These are phyloP conservation scores for Pollenia labialis DNA, from an alignment of 2,888 invertebrate species.

Conservation along the genomic window DNA sequence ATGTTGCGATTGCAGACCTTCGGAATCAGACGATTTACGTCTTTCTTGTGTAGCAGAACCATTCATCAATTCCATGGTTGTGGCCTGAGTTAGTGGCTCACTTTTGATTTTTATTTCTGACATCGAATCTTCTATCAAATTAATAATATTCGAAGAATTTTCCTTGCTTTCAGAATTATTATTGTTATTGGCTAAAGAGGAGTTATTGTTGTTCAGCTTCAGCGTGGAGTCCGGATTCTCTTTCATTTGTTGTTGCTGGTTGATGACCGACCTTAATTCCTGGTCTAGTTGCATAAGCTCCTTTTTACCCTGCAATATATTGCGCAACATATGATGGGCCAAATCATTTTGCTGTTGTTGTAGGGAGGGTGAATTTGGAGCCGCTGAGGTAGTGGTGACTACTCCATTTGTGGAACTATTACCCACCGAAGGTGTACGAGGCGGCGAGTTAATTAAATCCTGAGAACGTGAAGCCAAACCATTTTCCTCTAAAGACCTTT, in stretches of 20 bases:
- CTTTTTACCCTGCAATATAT: constrained; percentile 95
- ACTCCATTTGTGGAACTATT: constrained; percentile 75
- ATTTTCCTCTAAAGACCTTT: constrained; percentile 83
- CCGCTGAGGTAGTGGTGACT: constrained; percentile 70
- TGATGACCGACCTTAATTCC: constrained; percentile 86
- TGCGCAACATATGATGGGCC: constrained; percentile 94
- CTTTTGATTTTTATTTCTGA: constrained; percentile 81
- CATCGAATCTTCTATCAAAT: constrained; percentile 83
- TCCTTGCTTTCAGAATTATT: constrained; percentile 68
- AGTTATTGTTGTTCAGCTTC: constrained; percentile 79
- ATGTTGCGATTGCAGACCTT: constrained; percentile 73
- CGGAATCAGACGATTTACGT: constrained; percentile 80
- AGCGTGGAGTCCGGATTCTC: constrained; percentile 83
- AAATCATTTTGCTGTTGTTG: constrained; percentile 85
- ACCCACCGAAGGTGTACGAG: constrained; percentile 76
- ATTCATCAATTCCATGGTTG: constrained; percentile 74
- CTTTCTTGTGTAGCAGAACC: constrained; percentile 71
- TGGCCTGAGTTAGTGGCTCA: constrained; percentile 81
- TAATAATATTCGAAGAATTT: constrained; percentile 79
- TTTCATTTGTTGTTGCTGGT: constrained; percentile 82
- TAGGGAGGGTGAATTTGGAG: constrained; percentile 75
- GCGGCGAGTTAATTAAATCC: constrained; percentile 77
- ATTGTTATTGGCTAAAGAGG: constrained; percentile 76
- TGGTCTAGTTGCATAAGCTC: constrained; percentile 91
- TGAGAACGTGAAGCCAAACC: constrained; percentile 83